These are phyloP conservation scores for Okamejei kenojei DNA, from an alignment of 2,797 vertebrate genomes.

Conservation along the genomic window DNA sequence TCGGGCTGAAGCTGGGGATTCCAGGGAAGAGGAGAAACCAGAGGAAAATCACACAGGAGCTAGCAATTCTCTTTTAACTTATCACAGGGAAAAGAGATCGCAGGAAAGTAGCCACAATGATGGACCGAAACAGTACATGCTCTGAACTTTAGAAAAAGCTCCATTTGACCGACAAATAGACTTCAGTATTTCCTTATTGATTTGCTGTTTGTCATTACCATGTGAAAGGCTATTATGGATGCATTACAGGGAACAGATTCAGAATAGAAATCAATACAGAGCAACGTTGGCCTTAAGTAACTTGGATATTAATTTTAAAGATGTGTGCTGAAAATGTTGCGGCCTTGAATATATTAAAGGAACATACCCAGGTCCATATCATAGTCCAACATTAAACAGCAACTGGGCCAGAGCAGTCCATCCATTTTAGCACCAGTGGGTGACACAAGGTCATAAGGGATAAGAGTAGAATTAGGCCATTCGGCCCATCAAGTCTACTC, in stretches of 20 bases:
- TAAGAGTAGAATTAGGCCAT: too few species aligned
- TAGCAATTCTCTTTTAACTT: neutral
- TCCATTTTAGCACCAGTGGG: neutral
- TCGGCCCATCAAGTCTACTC: too few species aligned
- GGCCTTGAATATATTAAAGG: neutral
- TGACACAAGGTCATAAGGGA: too few species aligned
- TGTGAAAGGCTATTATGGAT: neutral
- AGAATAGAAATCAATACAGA: neutral
- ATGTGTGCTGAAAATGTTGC: neutral
- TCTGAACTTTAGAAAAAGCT: neutral
- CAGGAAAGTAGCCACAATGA: neutral
- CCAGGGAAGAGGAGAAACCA: neutral
- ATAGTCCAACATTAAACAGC: neutral
- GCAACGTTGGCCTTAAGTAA: neutral
- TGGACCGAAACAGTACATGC: neutral
- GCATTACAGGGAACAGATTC: neutral
- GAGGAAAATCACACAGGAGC: neutral
- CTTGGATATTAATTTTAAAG: neutral
- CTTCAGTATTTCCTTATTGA: neutral
- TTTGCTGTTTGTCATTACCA: neutral
- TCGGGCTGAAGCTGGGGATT: neutral
- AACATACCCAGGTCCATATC: neutral
- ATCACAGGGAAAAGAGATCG: neutral
- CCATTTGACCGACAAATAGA: slow-evolving; percentile 17
- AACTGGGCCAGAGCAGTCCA: neutral